A percentile compares a stretch with the other conserved stretches of the same genome.
Evolutionary conservation across 2,888 invertebrate species (phyloP).

Genomic region (Tanypteryx hageni): DNA sequence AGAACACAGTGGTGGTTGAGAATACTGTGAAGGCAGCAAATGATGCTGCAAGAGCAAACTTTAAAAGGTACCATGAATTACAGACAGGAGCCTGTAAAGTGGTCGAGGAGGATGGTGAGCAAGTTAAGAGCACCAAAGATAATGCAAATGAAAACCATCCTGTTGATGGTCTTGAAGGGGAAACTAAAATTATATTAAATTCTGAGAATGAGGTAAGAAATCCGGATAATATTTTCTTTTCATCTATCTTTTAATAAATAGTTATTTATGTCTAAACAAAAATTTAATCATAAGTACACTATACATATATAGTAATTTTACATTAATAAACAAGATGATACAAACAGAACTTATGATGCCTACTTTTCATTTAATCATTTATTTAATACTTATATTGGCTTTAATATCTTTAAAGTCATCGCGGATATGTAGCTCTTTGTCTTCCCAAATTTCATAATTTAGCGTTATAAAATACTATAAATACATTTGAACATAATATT

Average conservation of each 20-base stretch:
- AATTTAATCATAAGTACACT: background rate
- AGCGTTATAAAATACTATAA: too few relatives aligned
- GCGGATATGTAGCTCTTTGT: too few relatives aligned
- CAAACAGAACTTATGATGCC: too few relatives aligned
- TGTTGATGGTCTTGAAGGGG: background rate
- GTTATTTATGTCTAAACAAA: background rate
- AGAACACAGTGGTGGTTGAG: conserved; percentile 85
- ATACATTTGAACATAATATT: too few relatives aligned
- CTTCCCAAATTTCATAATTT: too few relatives aligned
- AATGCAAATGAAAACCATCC: background rate
- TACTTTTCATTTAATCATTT: too few relatives aligned
- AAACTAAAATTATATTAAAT: background rate
- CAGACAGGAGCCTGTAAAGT: background rate
- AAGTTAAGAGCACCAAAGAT: background rate
- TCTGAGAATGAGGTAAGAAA: background rate
- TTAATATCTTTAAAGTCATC: too few relatives aligned
- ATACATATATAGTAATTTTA: background rate
- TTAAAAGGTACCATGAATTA: conserved; percentile 4
- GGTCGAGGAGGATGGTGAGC: background rate
- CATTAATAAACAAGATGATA: background rate
- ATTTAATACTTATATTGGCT: too few relatives aligned
- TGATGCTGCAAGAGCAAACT: conserved; percentile 81
- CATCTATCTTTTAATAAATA: background rate
- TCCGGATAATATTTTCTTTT: background rate
- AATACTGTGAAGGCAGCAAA: conserved; percentile 84